These are phyloP conservation scores for Clarias batrachus DNA, from an alignment of 2,113 vertebrate species.

Conservation along the genomic window DNA sequence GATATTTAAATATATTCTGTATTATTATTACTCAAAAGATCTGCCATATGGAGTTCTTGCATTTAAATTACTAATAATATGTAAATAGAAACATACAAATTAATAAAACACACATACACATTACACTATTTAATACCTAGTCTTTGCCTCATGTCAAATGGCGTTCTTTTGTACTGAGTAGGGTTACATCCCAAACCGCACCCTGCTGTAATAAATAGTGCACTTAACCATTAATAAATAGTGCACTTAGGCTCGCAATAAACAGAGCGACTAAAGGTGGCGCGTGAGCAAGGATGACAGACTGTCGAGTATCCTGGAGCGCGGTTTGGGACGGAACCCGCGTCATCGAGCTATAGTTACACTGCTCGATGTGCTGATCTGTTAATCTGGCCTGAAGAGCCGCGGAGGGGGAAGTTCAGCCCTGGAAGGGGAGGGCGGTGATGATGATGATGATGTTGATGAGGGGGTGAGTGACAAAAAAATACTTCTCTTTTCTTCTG, in stretches of 20 bases:
- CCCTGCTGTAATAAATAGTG: background rate
- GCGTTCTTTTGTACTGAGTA: no score
- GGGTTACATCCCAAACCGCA: background rate
- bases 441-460: conserved; percentile 45
- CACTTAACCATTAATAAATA: background rate
- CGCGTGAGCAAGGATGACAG: background rate
- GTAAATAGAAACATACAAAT: background rate
- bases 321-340: conserved; percentile 16
- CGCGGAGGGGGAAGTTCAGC: conserved; percentile 57
- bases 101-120: background rate
- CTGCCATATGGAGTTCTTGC: background rate
- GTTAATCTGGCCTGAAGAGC: conserved; percentile 63
- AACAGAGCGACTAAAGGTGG: background rate
- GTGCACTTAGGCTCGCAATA: background rate
- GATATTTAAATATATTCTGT: background rate
- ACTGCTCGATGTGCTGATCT: conserved; percentile 50
- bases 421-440: conserved; percentile 57
- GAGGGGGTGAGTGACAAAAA: conserved; percentile 62
- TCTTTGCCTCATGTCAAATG: background rate
- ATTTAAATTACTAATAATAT: background rate
- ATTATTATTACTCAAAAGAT: background rate
- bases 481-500: conserved; percentile 45
- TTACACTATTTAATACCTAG: background rate
- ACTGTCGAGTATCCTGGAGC: background rate
- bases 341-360: background rate